Percentiles rank a stretch among this genome's conserved stretches.
These are phyloP conservation scores for Meteorus sp. DNA, from an alignment of 1,140 invertebrate genomes.

Conservation along the genomic window DNA sequence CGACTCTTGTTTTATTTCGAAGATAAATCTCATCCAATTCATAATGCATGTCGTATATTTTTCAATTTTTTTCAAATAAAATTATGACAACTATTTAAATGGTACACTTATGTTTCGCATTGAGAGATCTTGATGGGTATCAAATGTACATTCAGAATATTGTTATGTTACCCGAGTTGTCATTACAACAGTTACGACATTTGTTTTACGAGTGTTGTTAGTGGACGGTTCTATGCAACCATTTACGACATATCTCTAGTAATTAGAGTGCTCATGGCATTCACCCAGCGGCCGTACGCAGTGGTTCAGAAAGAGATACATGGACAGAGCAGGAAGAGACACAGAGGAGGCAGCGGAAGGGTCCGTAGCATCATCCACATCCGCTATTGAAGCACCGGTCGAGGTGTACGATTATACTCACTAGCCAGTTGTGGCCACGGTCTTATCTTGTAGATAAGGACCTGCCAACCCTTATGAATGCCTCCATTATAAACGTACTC, in stretches of 20 bases:
- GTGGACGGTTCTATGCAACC: not conserved
- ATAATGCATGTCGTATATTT: too few species aligned
- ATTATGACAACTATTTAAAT: too few species aligned
- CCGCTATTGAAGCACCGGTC: constrained; percentile 41
- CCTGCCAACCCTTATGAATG: constrained; percentile 54
- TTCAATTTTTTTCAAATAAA: too few species aligned
- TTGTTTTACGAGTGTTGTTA: constrained; percentile 27
- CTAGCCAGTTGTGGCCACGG: constrained; percentile 34
- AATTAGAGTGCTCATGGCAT: constrained; percentile 29
- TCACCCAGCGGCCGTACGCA: constrained; percentile 32
- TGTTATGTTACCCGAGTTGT: constrained; percentile 6
- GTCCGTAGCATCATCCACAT: constrained; percentile 35
- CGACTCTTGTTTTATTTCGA: not conserved
- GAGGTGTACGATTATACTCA: constrained; percentile 32
- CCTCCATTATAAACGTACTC: constrained; percentile 43
- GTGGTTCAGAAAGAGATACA: too few species aligned
- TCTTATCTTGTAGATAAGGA: constrained; percentile 51
- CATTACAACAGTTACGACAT: constrained; percentile 17
- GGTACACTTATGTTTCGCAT: too few species aligned
- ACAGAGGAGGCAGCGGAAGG: constrained; percentile 40
- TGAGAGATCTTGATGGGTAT: too few species aligned
- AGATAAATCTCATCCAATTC: too few species aligned
- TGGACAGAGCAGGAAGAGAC: constrained; percentile 21
- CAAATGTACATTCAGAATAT: too few species aligned
- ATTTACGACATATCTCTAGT: constrained; percentile 26